Percentiles rank a stretch among this genome's conserved stretches.
Conservation (phyloP, 2,113 vertebrate genomes). For the Strigops habroptila region DNA sequence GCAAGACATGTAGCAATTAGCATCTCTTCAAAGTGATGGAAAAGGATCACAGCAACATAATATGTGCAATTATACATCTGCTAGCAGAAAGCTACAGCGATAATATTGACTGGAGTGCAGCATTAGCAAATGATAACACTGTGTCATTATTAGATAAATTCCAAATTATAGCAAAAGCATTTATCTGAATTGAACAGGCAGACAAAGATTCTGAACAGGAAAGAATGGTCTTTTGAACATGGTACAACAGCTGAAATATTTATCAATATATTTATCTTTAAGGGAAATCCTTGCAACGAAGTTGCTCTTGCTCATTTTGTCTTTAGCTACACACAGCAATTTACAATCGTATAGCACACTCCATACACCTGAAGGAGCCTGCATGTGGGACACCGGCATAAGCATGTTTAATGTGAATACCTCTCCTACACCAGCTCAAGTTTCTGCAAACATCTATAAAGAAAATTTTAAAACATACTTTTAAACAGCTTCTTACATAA, state of each 20-base stretch:
- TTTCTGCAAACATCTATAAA: background rate
- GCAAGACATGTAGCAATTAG: background rate
- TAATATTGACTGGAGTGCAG: background rate
- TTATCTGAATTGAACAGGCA: constrained; percentile 68
- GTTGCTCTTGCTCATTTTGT: background rate
- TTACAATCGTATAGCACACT: background rate
- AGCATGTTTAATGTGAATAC: background rate
- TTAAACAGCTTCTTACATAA: background rate
- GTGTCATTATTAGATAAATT: constrained; percentile 50
- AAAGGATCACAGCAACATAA: background rate
- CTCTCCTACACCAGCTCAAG: background rate
- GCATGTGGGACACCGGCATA: background rate
- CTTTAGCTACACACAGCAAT: background rate
- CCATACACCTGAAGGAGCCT: background rate
- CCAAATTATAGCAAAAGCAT: background rate
- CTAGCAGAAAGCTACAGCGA: background rate
- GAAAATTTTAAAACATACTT: background rate
- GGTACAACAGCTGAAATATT: background rate
- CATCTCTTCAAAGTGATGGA: background rate
- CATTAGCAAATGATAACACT: constrained; percentile 7
- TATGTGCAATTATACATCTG: background rate
- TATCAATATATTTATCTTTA: background rate
- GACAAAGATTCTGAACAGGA: constrained; percentile 41
- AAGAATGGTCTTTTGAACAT: background rate
- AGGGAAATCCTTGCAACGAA: background rate